Percentiles rank a stretch among this genome's conserved stretches.
Conservation (phyloP, 2,888 invertebrate species). For the Odontothrips loti region DNA sequence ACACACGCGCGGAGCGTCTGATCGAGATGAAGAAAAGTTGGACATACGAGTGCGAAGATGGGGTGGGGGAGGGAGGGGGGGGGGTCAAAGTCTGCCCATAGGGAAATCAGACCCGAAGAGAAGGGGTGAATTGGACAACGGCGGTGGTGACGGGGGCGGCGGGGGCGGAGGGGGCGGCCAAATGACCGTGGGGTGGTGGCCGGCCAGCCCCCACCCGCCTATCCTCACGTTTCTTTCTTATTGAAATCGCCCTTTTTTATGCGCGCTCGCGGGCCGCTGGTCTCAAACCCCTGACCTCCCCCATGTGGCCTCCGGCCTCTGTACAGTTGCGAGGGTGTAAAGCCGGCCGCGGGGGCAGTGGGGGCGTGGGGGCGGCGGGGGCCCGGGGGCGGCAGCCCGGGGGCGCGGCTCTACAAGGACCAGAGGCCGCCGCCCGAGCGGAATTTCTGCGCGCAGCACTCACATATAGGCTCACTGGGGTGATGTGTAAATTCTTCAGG, state of each 20-base stretch:
- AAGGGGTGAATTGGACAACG: conserved; percentile 12
- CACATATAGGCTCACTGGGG: too few species aligned
- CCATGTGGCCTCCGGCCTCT: too few species aligned
- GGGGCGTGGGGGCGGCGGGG: too few species aligned
- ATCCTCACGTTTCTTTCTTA: neutral
- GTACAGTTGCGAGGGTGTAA: too few species aligned
- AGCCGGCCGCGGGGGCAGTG: too few species aligned
- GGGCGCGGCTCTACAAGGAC: too few species aligned
- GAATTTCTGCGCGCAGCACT: too few species aligned
- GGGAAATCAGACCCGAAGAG: neutral
- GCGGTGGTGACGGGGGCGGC: neutral
- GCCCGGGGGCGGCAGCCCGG: too few species aligned
- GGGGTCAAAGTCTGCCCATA: neutral
- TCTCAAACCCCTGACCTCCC: too few species aligned
- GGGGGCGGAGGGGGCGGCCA: neutral
- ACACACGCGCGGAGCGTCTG: neutral
- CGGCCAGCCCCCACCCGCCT: neutral
- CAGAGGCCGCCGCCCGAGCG: too few species aligned
- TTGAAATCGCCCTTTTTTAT: conserved; percentile 6
- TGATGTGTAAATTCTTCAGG: too few species aligned
- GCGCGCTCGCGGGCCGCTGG: neutral
- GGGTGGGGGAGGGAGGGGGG: neutral
- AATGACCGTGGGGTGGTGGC: neutral
- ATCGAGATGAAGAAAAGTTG: conserved; percentile 5
- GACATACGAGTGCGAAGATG: neutral